A percentile compares a stretch with the other conserved stretches of the same genome.
phyloP scores from a whole-genome alignment of 2,888 invertebrate genomes.

The Folsomia candida region DNA sequence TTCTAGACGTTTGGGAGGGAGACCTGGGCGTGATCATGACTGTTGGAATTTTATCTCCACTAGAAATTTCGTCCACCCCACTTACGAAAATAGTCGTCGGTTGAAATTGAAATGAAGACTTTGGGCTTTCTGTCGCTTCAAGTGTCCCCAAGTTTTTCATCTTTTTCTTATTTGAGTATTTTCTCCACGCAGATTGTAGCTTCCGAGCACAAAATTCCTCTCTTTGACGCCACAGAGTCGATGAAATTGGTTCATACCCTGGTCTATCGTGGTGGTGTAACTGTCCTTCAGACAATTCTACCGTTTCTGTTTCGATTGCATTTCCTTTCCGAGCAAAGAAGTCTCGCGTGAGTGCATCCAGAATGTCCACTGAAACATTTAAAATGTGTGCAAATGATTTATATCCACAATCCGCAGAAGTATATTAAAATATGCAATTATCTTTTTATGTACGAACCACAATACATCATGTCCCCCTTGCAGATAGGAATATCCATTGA shows the following conservation, averaged over 20 bases:
- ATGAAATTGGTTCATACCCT: conserved; percentile 90
- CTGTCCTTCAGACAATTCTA: conserved; percentile 79
- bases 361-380: conserved; percentile 89
- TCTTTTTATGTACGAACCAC: conserved; percentile 54
- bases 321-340: conserved; percentile 90
- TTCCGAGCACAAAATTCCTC: conserved; percentile 94
- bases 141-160: too few species aligned
- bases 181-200: conserved; percentile 63
- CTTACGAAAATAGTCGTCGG: background rate
- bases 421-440: background rate
- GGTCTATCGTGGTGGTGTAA: conserved; percentile 79
- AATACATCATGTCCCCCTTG: conserved; percentile 94
- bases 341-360: conserved; percentile 97
- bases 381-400: background rate
- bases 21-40: background rate
- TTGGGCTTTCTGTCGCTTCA: too few species aligned
- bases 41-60: too few species aligned
- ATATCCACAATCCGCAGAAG: too few species aligned
- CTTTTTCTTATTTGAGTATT: background rate
- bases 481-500: conserved; percentile 99
- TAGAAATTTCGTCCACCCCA: background rate
- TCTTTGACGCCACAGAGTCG: conserved; percentile 87
- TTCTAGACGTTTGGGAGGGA: background rate
- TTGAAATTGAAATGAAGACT: background rate
- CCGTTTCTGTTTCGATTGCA: conserved; percentile 89